Evolutionary conservation across 2,797 vertebrate genomes (phyloP), one percentile per base, ranked within the genome.

Genomic region (Esox lucius): DNA sequence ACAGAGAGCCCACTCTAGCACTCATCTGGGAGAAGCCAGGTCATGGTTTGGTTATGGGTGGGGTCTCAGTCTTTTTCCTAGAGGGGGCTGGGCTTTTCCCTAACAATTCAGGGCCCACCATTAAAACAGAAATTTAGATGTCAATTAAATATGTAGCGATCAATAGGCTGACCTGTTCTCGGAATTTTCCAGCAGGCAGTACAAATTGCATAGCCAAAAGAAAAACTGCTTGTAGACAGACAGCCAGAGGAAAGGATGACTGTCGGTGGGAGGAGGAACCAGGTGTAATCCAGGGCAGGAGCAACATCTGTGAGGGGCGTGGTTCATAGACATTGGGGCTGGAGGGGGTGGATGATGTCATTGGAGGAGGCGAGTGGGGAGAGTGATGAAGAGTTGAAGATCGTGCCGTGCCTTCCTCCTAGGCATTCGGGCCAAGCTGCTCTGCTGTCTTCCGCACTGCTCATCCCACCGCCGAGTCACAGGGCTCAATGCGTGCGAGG

Each of bases 271-370:
- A 56, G 28, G 5, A 28, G 83, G 70, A 75, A 84, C 87, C 88
- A 90, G 87, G 82, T 91, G 87, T 86, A 67, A 61, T 4, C 0
- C 3, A 19, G 49, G 5, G 11, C 15, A 3, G 11, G 42, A 31
- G 48, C 39, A 79, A 82, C 86, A 87, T 84, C 83, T 88, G 86
- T 71, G 80, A 49, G 11, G 22, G n/a, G 31, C 65, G 67, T 1
- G 65, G 51, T 53, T 68, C 48, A 80, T 31, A 2, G 16, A 73
- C 22, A 64, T 22, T 19, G 22, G 4, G 73, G 80, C 83, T 61
- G 11, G 71, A 59, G 26, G 81, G 68, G 31, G 12, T 75, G 79
- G 74, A 64, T 56, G 81, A 82, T 80, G 85, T 87, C 84, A 88
- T 77, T 1, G 64, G 67, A 42, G 2, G 49, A 31, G 28, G 28